These are phyloP conservation scores for Nestor notabilis DNA, from an alignment of 2,113 vertebrate species.

Conservation along the genomic window DNA sequence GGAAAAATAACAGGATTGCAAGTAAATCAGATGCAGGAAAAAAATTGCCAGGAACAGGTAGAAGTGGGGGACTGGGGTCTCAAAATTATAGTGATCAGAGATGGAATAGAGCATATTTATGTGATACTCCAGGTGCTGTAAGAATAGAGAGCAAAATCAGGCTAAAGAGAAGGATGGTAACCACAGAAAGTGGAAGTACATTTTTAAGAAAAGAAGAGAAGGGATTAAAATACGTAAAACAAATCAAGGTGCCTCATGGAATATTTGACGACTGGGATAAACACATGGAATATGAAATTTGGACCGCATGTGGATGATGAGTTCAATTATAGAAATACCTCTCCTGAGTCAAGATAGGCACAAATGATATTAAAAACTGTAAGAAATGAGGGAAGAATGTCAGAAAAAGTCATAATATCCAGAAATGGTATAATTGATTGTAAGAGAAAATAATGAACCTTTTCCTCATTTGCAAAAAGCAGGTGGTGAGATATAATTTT, in stretches of 20 bases:
- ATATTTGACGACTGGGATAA: neutral
- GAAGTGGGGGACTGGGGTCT: neutral
- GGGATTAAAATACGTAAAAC: neutral
- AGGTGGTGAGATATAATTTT: neutral
- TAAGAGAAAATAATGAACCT: neutral
- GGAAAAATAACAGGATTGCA: neutral
- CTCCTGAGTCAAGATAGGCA: neutral
- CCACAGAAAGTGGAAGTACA: rapidly evolving
- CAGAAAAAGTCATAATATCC: neutral
- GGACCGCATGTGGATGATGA: neutral
- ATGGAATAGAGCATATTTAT: neutral
- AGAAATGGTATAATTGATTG: neutral
- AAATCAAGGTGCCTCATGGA: neutral
- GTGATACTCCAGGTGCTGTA: neutral
- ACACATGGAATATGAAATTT: neutral
- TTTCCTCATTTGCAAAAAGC: neutral
- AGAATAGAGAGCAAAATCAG: neutral
- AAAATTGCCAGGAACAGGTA: neutral
- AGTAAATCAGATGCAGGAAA: neutral
- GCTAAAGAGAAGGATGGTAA: neutral
- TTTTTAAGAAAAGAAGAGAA: neutral
- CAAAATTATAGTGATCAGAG: neutral
- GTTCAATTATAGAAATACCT: neutral
- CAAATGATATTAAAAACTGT: neutral
- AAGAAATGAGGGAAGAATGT: neutral